These are phyloP conservation scores for Tragopan temminckii DNA, from an alignment of 2,797 vertebrate genomes.

Conservation along the genomic window DNA sequence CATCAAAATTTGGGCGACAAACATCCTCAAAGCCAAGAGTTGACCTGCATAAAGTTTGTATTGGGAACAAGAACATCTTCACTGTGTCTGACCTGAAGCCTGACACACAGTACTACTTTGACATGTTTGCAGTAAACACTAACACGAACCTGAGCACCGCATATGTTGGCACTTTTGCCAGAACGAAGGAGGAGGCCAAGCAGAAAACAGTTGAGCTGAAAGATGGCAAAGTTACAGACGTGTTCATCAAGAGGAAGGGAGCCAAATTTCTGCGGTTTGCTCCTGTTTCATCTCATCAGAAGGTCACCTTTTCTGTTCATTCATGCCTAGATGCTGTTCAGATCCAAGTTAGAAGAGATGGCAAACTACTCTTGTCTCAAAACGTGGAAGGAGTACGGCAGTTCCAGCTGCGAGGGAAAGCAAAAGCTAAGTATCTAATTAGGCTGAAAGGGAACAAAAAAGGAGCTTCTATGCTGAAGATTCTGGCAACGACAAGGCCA, in stretches of 20 bases:
- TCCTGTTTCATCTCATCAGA: conserved; percentile 95
- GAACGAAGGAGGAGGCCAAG: conserved; percentile 94
- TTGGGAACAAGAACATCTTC: conserved; percentile 96
- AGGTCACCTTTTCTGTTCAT: conserved; percentile 92
- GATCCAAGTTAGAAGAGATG: conserved; percentile 93
- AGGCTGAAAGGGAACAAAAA: conserved; percentile 93
- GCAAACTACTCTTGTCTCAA: conserved; percentile 93
- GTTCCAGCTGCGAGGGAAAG: conserved; percentile 94
- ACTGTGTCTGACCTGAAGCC: conserved; percentile 95
- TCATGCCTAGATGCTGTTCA: conserved; percentile 92
- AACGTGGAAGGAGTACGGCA: conserved; percentile 92
- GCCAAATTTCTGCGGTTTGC: conserved; percentile 93
- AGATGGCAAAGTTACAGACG: conserved; percentile 92
- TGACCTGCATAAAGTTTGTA: conserved; percentile 93
- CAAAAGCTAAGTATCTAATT: conserved; percentile 95
- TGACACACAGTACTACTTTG: conserved; percentile 96
- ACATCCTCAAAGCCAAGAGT: conserved; percentile 82
- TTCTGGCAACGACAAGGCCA: conserved; percentile 91
- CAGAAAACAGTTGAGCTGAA: conserved; percentile 96
- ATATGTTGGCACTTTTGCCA: conserved; percentile 95
- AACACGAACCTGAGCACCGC: conserved; percentile 95
- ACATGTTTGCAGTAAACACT: conserved; percentile 93
- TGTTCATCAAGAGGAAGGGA: conserved; percentile 95
- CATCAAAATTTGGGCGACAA: conserved; percentile 85
- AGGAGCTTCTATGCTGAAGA: conserved; percentile 92